These are phyloP conservation scores for Zosterops pallidus DNA, from an alignment of 2,113 vertebrate genomes.

Conservation along the genomic window DNA sequence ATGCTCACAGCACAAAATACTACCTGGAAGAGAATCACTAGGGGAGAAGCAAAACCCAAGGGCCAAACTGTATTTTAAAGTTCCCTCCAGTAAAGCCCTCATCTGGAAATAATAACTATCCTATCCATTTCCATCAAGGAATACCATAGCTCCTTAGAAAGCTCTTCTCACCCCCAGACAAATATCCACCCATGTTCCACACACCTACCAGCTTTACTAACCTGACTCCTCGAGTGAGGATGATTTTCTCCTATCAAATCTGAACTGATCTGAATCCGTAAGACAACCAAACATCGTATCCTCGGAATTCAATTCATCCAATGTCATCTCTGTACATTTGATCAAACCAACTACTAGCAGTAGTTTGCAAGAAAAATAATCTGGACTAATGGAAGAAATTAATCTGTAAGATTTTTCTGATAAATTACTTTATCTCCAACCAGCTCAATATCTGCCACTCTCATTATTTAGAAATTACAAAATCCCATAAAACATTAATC, in stretches of 20 bases:
- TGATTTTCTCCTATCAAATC: not conserved
- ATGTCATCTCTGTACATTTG: not conserved
- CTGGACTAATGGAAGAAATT: not conserved
- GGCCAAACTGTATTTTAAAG: not conserved
- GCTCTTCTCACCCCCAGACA: not conserved
- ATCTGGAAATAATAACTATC: not conserved
- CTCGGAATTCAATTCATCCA: accelerated
- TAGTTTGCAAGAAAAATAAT: not conserved
- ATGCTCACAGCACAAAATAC: accelerated
- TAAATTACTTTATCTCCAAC: not conserved
- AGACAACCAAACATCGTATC: not conserved
- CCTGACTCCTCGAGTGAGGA: not conserved
- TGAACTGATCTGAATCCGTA: not conserved
- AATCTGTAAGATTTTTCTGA: not conserved
- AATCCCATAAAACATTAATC: not conserved
- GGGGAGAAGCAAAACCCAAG: not conserved
- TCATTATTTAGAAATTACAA: not conserved
- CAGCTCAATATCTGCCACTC: not conserved
- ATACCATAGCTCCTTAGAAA: not conserved
- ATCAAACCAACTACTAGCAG: not conserved
- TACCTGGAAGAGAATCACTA: not conserved
- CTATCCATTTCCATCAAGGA: not conserved
- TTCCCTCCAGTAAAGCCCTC: not conserved
- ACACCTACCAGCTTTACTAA: not conserved
- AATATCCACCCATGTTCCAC: not conserved